Conservation (phyloP, 2,113 vertebrate species). For the Apus apus region DNA sequence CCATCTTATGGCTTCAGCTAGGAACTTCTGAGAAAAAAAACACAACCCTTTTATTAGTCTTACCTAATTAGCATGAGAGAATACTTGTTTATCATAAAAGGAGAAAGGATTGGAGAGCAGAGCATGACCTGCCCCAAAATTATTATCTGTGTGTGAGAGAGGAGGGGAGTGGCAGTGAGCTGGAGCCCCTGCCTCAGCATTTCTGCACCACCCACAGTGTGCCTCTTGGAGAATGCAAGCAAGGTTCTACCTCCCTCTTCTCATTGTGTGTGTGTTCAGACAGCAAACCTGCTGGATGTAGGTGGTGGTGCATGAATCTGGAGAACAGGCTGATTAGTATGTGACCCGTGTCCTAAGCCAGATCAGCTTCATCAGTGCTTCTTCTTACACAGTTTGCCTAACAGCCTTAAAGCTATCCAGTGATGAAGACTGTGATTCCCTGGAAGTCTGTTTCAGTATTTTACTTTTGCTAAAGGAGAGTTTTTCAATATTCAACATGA, state of each 20-base stretch:
- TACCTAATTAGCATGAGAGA: neutral
- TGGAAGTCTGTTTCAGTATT: neutral
- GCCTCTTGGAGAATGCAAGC: rapidly evolving
- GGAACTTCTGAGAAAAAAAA: neutral
- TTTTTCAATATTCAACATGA: neutral
- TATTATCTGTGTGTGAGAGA: neutral
- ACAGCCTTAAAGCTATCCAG: neutral
- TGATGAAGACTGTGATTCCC: neutral
- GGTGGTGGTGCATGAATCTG: neutral
- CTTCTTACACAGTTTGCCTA: neutral
- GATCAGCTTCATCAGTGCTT: neutral
- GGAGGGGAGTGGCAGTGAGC: neutral
- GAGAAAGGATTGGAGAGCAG: neutral
- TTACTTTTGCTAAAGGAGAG: neutral
- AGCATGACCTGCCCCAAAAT: neutral
- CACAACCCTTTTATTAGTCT: neutral
- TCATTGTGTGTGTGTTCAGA: neutral
- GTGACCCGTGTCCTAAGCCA: neutral
- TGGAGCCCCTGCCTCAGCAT: neutral
- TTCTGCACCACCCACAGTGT: neutral
- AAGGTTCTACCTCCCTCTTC: neutral
- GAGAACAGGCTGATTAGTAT: neutral
- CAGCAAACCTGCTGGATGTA: neutral
- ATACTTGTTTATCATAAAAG: neutral
- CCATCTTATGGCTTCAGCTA: neutral